Evolutionary conservation across 2,113 vertebrate genomes (phyloP).

Genomic region (Hemibagrus wyckioides): DNA sequence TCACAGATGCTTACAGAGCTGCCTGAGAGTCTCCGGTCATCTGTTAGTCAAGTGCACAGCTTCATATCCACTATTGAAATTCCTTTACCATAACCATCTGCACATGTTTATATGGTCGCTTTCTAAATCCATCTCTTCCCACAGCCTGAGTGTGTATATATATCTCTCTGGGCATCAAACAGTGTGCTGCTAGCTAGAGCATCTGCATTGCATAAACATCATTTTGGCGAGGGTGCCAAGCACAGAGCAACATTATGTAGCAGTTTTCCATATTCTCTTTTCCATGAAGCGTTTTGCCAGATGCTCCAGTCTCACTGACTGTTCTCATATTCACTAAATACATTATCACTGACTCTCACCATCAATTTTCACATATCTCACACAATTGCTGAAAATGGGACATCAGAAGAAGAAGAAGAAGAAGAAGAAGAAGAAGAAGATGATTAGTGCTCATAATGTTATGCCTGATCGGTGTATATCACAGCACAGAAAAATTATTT

Average conservation of each 20-base stretch:
- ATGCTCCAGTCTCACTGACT: background rate
- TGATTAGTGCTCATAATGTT: too few relatives aligned
- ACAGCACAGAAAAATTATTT: too few relatives aligned
- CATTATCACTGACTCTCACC: background rate
- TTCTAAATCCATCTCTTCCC: constrained; percentile 12
- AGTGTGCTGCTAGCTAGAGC: constrained; percentile 39
- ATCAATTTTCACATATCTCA: background rate
- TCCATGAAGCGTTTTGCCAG: constrained; percentile 51
- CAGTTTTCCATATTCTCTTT: constrained; percentile 57
- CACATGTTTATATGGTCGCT: constrained; percentile 18
- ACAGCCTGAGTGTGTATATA: constrained; percentile 41
- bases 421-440: too few relatives aligned
- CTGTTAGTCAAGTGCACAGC: constrained; percentile 26
- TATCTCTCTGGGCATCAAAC: constrained; percentile 20
- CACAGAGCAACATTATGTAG: constrained; percentile 15
- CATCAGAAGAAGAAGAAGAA: too few relatives aligned
- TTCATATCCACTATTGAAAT: constrained; percentile 22
- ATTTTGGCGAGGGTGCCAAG: constrained; percentile 24
- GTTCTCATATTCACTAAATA: background rate
- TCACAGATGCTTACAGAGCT: constrained; percentile 2
- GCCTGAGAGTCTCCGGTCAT: background rate
- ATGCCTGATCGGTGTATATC: too few relatives aligned
- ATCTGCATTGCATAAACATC: constrained; percentile 46
- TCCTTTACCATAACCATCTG: constrained; percentile 22
- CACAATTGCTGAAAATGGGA: background rate